Evolutionary conservation across 2,113 vertebrate genomes (phyloP), one percentile per base, ranked within the genome.

Genomic region (Psilopogon haemacephalus): DNA sequence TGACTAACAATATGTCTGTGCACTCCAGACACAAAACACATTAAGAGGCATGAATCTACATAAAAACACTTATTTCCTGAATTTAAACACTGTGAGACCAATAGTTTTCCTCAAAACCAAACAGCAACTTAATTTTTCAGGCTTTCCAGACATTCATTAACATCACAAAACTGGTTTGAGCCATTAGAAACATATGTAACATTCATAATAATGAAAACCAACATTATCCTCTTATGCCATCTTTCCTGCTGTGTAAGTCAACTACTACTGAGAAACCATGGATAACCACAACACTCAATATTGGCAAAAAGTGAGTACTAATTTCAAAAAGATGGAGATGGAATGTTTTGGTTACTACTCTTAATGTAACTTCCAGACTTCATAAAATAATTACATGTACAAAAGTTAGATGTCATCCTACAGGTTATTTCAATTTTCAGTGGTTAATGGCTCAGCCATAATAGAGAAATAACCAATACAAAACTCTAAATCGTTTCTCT

Each of bases 191-290:
- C 1, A 0, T 44, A 82, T 7, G 19, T 9, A 33, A 46, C 4
- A 1, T 19, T 56, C 26, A 33, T 6, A 63, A 77, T 37, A 1
- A 59, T 15, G 21, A 73, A 73, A 28, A 0, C 18, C 12, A 55
- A 12, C 8, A 42, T 65, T 70, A 60, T 54, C 68, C 15, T 3
- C 24, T 23, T 60, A 52, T 64, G 80, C 63, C 26, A 44, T 40
- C 35, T 73, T 75, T 68, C 18, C 44, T 78, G 20, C 20, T 54
- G 30, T 60, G 42, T 8, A 82, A n/a, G 8, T 56, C 16, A 75
- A 62, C 11, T 28, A 55, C 15, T 40, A 14, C 2, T 50, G 60
- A 71, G 62, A 80, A 74, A 62, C 6, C 16, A 63, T 0, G 0
- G n/a, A 44, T 35, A 58, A 74, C 33, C 15, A 81, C 52, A 70